Conservation (phyloP, 1,140 invertebrate species). For the Anthonomus grandis region DNA sequence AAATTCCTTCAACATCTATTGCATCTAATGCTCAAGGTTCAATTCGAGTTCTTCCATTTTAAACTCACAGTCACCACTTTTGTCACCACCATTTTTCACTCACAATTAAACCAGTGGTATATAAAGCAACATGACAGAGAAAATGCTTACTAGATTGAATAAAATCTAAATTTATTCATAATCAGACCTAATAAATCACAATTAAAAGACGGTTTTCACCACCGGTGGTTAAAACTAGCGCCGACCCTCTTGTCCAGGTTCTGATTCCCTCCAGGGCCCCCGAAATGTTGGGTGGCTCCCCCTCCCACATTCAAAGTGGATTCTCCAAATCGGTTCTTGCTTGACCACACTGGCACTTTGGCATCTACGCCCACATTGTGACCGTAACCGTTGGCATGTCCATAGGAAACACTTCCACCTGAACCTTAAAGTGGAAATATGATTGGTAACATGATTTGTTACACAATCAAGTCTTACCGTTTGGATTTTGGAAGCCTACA, state of each 20-base stretch:
- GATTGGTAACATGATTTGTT: background rate
- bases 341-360: conserved; percentile 18
- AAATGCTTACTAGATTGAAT: too few species aligned
- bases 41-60: too few species aligned
- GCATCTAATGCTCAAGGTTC: too few species aligned
- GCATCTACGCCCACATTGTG: conserved; percentile 9
- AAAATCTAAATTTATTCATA: too few species aligned
- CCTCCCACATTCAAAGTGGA: conserved; percentile 16
- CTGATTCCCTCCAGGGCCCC: conserved; percentile 8
- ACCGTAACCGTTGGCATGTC: conserved; percentile 13
- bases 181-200: too few species aligned
- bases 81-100: too few species aligned
- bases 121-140: too few species aligned
- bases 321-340: conserved; percentile 15
- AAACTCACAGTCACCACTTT: too few species aligned
- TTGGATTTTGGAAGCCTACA: conserved; percentile 5
- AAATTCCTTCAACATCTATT: too few species aligned
- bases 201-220: too few species aligned
- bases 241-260: conserved; percentile 10
- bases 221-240: conserved; percentile 11
- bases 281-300: conserved; percentile 1
- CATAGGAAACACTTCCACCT: conserved; percentile 8
- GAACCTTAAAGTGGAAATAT: conserved; percentile 9
- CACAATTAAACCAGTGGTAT: too few species aligned
- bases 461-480: conserved; percentile 6